phyloP scores from a whole-genome alignment of 2,888 invertebrate genomes.

The Rhopalosiphum nymphaeae region DNA sequence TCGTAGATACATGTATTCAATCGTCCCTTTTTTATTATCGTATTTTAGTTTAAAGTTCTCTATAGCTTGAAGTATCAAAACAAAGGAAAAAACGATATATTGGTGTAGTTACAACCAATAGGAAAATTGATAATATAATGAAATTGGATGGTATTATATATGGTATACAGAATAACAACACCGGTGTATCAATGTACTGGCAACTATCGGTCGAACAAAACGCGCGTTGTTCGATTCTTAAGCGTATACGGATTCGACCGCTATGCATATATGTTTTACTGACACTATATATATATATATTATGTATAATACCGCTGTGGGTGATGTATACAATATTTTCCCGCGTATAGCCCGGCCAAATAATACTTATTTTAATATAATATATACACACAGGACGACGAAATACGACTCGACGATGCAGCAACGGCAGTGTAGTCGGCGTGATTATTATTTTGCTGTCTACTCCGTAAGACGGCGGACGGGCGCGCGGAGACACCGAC shows the following conservation, averaged over 20 bases:
- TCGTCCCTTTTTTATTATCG: not conserved
- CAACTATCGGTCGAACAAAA: not conserved
- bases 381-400: not conserved
- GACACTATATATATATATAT: not conserved
- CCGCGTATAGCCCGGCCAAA: not conserved
- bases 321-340: not conserved
- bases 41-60: not conserved
- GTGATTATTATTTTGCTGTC: constrained; percentile 19
- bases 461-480: not conserved
- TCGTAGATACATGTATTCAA: too few species aligned
- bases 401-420: not conserved
- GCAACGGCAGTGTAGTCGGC: not conserved
- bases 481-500: not conserved
- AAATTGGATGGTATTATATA: not conserved
- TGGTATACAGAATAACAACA: not conserved
- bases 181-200: not conserved
- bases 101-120: not conserved
- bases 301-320: not conserved
- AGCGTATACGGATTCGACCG: not conserved
- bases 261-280: too few species aligned
- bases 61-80: not conserved
- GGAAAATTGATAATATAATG: not conserved
- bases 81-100: not conserved
- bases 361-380: not conserved
- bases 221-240: not conserved